Conservation (phyloP, 2,797 vertebrate genomes). For the Aulostomus chinensis region DNA sequence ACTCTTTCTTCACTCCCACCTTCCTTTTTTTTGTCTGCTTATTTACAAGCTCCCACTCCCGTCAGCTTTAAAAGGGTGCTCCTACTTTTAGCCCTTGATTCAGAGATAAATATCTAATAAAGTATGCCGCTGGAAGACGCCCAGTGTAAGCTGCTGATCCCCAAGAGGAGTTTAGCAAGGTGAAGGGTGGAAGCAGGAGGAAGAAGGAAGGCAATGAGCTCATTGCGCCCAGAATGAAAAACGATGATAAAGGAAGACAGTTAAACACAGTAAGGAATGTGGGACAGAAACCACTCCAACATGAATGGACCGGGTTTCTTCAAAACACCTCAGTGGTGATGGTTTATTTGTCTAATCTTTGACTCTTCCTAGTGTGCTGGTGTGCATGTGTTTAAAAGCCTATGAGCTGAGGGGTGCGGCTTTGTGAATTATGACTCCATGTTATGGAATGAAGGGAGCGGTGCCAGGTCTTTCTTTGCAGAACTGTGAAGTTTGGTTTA, state of each 20-base stretch:
- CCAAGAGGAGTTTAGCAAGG: conserved; percentile 45
- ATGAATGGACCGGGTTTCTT: conserved; percentile 7
- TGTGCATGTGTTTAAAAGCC: conserved; percentile 40
- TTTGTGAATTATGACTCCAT: conserved; percentile 78
- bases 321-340: not conserved
- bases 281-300: conserved; percentile 4
- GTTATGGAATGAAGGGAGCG: conserved; percentile 82
- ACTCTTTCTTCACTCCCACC: conserved; percentile 13
- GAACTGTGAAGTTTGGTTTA: conserved; percentile 63
- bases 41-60: conserved; percentile 39
- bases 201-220: conserved; percentile 40
- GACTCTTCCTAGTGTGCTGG: conserved; percentile 31
- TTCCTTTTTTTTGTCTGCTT: conserved; percentile 10
- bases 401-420: conserved; percentile 52
- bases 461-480: conserved; percentile 75
- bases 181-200: conserved; percentile 31
- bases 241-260: conserved; percentile 1
- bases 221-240: conserved; percentile 18
- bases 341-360: conserved; percentile 43
- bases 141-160: conserved; percentile 32
- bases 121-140: conserved; percentile 51
- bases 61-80: conserved; percentile 36
- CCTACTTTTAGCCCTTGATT: conserved; percentile 43
- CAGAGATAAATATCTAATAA: conserved; percentile 63
- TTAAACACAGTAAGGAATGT: conserved; percentile 6